Percentiles rank a stretch among this genome's conserved stretches.
Conservation (phyloP, 2,113 vertebrate species). For the Passer montanus region DNA sequence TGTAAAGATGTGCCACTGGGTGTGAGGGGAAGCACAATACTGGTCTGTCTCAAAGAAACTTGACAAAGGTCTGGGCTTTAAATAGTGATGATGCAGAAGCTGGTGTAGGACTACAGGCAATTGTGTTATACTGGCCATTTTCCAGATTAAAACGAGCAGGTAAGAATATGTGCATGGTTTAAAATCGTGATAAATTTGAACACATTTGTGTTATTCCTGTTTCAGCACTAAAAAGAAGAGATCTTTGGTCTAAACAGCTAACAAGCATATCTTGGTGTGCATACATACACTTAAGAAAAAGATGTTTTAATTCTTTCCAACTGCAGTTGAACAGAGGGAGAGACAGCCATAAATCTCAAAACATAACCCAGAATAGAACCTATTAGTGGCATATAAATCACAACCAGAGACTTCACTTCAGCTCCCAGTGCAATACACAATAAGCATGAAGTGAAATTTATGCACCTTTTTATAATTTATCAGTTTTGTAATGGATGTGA, state of each 20-base stretch:
- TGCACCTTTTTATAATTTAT: background rate
- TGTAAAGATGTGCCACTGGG: background rate
- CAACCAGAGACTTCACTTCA: background rate
- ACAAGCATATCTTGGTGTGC: background rate
- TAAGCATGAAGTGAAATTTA: conserved; percentile 9
- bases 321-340: background rate
- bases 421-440: background rate
- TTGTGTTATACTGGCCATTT: background rate
- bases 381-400: conserved; percentile 31
- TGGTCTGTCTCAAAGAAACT: background rate
- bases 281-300: background rate
- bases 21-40: background rate
- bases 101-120: background rate
- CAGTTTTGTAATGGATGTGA: background rate
- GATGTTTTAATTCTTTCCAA: conserved; percentile 2
- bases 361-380: background rate
- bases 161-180: background rate
- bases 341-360: conserved; percentile 36
- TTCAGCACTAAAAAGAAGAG: background rate
- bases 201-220: background rate
- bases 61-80: background rate
- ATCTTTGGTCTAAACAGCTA: background rate
- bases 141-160: background rate
- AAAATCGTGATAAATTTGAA: background rate
- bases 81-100: background rate